Evolutionary conservation across 1,140 invertebrate genomes (phyloP).

Genomic region (Coenobita brevimanus): DNA sequence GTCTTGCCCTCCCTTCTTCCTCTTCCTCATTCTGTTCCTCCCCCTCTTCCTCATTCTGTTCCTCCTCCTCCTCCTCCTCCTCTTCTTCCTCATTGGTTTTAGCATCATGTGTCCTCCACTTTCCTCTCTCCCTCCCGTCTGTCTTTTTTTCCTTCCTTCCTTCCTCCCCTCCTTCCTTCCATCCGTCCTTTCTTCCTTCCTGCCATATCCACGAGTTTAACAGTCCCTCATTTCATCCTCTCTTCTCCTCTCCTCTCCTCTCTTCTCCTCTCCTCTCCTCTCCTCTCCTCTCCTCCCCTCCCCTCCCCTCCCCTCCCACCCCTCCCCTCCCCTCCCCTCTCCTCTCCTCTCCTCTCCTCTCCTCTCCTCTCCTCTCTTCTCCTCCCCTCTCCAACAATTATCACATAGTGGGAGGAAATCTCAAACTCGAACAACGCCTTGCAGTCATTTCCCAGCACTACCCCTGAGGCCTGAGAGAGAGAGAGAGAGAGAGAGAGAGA

Average conservation of each 20-base stretch:
- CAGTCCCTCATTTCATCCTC: no score
- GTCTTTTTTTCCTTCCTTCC: not conserved
- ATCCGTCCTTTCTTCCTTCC: not conserved
- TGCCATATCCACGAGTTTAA: not conserved
- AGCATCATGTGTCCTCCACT: not conserved
- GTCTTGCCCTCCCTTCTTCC: no score
- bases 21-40: no score
- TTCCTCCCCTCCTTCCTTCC: not conserved
- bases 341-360: not conserved
- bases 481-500: not conserved
- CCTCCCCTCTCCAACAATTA: not conserved
- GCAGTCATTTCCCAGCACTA: not conserved
- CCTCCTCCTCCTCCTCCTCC: not conserved
- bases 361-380: not conserved
- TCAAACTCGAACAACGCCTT: no score
- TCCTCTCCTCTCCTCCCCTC: not conserved
- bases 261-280: not conserved
- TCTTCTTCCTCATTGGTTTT: not conserved
- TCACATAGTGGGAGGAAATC: no score
- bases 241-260: not conserved
- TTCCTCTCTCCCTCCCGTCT: not conserved
- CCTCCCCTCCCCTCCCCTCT: not conserved
- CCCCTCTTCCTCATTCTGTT: no score
- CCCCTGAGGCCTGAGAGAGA: not conserved
- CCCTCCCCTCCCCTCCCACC: no score